These are phyloP conservation scores for Tetrax tetrax DNA, from an alignment of 2,113 vertebrate genomes.

Conservation along the genomic window DNA sequence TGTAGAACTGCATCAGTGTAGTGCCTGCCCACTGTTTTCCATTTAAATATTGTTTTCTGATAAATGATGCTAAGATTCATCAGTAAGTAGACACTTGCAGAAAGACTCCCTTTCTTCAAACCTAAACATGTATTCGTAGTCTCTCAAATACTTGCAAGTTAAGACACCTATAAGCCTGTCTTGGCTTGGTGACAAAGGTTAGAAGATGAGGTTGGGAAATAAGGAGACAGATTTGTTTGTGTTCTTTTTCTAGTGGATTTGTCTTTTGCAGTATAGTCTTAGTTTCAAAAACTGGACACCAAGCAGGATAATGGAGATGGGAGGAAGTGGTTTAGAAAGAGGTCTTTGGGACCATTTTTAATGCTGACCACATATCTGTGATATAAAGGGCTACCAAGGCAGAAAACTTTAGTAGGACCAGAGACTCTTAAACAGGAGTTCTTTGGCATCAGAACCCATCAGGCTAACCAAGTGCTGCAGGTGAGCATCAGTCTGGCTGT, in stretches of 20 bases:
- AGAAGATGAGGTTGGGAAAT: not conserved
- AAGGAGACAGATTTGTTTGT: not conserved
- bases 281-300: not conserved
- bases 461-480: not conserved
- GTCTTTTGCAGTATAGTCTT: not conserved
- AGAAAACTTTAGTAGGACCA: not conserved
- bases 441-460: not conserved
- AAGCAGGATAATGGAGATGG: not conserved
- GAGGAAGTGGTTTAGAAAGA: not conserved
- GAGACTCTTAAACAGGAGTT: not conserved
- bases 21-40: not conserved
- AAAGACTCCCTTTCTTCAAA: conserved; percentile 10
- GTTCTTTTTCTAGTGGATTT: not conserved
- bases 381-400: not conserved
- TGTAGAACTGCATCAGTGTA: not conserved
- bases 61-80: not conserved
- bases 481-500: not conserved
- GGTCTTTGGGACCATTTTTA: not conserved
- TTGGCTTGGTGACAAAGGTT: not conserved
- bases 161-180: not conserved
- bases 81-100: not conserved
- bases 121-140: not conserved
- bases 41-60: not conserved
- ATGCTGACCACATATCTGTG: not conserved
- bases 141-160: conserved; percentile 13